Evolutionary conservation across 2,797 vertebrate genomes (phyloP), one percentile per base, ranked within the genome.

Genomic region (Cuculus canorus): DNA sequence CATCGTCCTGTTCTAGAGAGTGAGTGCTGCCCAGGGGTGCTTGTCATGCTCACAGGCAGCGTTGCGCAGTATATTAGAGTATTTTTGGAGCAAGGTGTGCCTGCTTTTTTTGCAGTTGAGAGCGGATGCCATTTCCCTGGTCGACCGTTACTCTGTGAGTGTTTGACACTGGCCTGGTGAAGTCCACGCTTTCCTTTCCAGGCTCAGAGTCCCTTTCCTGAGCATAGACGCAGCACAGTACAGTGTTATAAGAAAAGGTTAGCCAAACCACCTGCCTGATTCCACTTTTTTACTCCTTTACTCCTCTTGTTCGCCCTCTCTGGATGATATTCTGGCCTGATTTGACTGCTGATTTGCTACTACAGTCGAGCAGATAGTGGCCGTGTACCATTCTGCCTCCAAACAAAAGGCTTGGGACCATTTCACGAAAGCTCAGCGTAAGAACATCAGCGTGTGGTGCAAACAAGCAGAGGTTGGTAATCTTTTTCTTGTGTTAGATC

Each of bases 341-440:
- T 97, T 89, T 94, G 92, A 82, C 96, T 97, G 90, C 95, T 95
- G 95, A 94, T 97, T 97, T 97, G 96, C 96, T 68, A 97, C 98
- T 98, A 97, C 98, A 99, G 99, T 99, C 98, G 99, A 99, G 98
- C 99, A 99, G 98, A 99, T 99, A 99, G 99, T 99, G 98, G 99
- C 99, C 98, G 99, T 99, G 98, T 99, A 99, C 99, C 98, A 99
- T 99, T 99, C 99, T 89, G 98, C 99, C 98, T 99, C 99, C 98
- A 99, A 99, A 99, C 99, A 99, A 98, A 99, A 99, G 98, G 99
- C 99, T 98, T 99, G 99, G 99, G 99, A 99, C 99, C 99, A 99
- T 99, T 99, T 99, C 98, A 99, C 99, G 98, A 99, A 99, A 99
- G 99, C 99, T 97, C 99, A 99, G 97, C 99, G 99, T 98, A 99